A percentile compares a stretch with the other conserved stretches of the same genome.
phyloP scores from a whole-genome alignment of 2,888 invertebrate genomes.

The Eupithecia exiguata region DNA sequence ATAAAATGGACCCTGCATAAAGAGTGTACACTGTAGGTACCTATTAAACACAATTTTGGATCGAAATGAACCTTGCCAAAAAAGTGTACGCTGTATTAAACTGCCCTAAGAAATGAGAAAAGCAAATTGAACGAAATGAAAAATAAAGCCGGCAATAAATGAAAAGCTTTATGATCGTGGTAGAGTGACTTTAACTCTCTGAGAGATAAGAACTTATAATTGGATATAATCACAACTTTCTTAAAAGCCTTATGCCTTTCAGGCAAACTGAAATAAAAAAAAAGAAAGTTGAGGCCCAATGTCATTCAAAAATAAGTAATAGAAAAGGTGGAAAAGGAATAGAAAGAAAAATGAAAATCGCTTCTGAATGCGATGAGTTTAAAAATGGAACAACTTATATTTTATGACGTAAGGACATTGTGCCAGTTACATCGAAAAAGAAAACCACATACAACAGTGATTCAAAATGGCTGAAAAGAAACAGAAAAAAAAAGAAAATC shows the following conservation, averaged over 20 bases:
- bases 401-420: constrained; percentile 16
- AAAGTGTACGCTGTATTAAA: neutral
- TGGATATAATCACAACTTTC: constrained; percentile 5
- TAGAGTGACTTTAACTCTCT: neutral
- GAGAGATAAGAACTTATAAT: constrained; percentile 12
- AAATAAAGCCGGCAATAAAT: constrained; percentile 6
- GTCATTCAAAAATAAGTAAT: neutral
- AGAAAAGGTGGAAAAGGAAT: neutral
- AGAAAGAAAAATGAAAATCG: neutral
- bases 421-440: constrained; percentile 26
- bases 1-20: neutral
- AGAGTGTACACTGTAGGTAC: neutral
- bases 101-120: neutral
- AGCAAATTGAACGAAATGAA: constrained; percentile 4
- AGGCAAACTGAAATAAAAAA: neutral
- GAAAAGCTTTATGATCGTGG: neutral
- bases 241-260: neutral
- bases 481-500: neutral
- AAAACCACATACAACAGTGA: constrained; percentile 15
- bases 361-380: neutral
- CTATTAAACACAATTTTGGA: neutral
- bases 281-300: neutral
- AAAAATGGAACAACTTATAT: constrained; percentile 3
- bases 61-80: neutral
- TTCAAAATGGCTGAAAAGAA: constrained; percentile 1